A percentile compares a stretch with the other conserved stretches of the same genome.
phyloP scores from a whole-genome alignment of 1,140 invertebrate genomes.

The Papilio machaon region DNA sequence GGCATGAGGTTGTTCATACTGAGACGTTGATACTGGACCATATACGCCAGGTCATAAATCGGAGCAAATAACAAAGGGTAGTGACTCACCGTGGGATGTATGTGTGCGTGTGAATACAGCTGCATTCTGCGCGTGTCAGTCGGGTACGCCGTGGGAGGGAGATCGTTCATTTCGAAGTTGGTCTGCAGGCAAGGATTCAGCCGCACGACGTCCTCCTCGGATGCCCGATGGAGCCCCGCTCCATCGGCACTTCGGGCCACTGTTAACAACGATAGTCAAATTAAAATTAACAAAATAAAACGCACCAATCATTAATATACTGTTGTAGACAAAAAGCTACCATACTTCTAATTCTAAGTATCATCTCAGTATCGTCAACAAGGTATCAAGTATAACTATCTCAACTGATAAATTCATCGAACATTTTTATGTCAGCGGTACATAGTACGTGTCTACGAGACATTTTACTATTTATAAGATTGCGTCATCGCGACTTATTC shows the following conservation, averaged over 20 bases:
- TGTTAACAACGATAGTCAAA: conserved; percentile 47
- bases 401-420: not conserved
- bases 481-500: conserved; percentile 4
- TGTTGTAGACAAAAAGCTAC: too few species aligned
- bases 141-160: conserved; percentile 56
- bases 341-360: too few species aligned
- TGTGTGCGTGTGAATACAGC: conserved; percentile 63
- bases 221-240: conserved; percentile 53
- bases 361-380: too few species aligned
- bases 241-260: conserved; percentile 68
- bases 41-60: conserved; percentile 27
- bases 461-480: not conserved
- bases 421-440: not conserved
- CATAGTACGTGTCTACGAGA: not conserved
- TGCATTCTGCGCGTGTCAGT: conserved; percentile 72
- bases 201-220: conserved; percentile 51
- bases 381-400: not conserved
- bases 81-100: conserved; percentile 66
- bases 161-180: conserved; percentile 71
- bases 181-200: conserved; percentile 51
- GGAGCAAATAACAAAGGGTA: conserved; percentile 40
- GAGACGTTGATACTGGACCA: conserved; percentile 1
- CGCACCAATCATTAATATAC: too few species aligned
- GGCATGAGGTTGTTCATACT: not conserved
- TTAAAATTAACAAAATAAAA: not conserved